phyloP scores from a whole-genome alignment of 2,888 invertebrate species.

The Agonopterix heracliana region DNA sequence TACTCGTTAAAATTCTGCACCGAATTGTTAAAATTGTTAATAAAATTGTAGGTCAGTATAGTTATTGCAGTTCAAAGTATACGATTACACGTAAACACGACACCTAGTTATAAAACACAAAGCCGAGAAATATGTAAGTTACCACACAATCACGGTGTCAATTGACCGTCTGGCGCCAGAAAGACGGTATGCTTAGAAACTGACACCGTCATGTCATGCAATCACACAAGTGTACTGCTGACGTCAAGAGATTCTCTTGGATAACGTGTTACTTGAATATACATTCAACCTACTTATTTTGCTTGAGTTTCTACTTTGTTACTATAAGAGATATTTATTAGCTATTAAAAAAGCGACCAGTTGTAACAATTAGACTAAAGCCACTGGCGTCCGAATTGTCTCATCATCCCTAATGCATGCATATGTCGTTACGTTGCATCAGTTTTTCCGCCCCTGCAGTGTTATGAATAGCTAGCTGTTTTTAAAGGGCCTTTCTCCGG shows the following conservation, averaged over 20 bases:
- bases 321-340: no score
- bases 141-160: slow-evolving; percentile 35
- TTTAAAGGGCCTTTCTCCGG: slow-evolving; percentile 23
- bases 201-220: slow-evolving; percentile 25
- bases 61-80: no score
- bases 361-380: slow-evolving; percentile 56
- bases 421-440: slow-evolving; percentile 71
- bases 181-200: slow-evolving; percentile 50
- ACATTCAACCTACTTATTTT: background rate
- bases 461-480: slow-evolving; percentile 48
- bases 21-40: no score
- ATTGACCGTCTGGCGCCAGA: slow-evolving; percentile 61
- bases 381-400: slow-evolving; percentile 57
- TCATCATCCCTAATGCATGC: slow-evolving; percentile 71
- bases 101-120: slow-evolving; percentile 1
- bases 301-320: background rate
- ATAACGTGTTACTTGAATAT: slow-evolving; percentile 1
- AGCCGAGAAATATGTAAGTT: slow-evolving; percentile 11
- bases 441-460: slow-evolving; percentile 58
- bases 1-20: no score
- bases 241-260: slow-evolving; percentile 4
- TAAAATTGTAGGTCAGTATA: no score
- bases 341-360: slow-evolving; percentile 28
- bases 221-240: background rate
- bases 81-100: background rate